Conservation (phyloP, 2,888 invertebrate genomes). For the Antheraea yamamai region DNA sequence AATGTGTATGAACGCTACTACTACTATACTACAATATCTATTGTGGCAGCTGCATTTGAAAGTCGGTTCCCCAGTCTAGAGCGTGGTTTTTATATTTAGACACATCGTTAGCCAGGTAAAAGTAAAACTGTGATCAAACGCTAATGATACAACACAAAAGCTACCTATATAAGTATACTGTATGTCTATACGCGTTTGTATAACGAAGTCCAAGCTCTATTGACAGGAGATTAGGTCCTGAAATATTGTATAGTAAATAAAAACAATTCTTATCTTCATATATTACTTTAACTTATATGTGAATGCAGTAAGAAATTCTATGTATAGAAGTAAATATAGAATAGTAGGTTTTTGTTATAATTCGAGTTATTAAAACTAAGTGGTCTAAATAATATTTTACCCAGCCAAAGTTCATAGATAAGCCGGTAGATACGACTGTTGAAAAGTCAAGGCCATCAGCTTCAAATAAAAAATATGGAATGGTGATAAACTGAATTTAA, state of each 20-base stretch:
- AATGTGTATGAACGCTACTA: too few relatives aligned
- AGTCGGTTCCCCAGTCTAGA: too few relatives aligned
- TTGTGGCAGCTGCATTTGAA: too few relatives aligned
- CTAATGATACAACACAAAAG: too few relatives aligned
- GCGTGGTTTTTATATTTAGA: too few relatives aligned
- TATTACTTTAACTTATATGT: background rate
- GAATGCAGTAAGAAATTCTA: background rate
- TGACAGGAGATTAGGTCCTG: background rate
- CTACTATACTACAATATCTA: too few relatives aligned
- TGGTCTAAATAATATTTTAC: constrained; percentile 11
- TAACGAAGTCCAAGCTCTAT: too few relatives aligned
- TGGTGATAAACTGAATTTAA: background rate
- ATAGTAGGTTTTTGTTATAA: background rate
- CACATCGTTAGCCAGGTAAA: too few relatives aligned
- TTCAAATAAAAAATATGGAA: background rate
- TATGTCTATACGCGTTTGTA: too few relatives aligned
- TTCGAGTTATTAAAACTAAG: background rate
- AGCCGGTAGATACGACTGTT: background rate
- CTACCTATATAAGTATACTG: too few relatives aligned
- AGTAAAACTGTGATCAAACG: too few relatives aligned
- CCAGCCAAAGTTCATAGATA: constrained; percentile 8
- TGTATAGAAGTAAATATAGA: background rate
- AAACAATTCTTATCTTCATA: background rate
- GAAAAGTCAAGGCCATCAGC: constrained; percentile 1
- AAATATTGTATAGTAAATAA: background rate